These are phyloP conservation scores for Hedychridium roseum DNA, from an alignment of 2,888 invertebrate species.

Conservation along the genomic window DNA sequence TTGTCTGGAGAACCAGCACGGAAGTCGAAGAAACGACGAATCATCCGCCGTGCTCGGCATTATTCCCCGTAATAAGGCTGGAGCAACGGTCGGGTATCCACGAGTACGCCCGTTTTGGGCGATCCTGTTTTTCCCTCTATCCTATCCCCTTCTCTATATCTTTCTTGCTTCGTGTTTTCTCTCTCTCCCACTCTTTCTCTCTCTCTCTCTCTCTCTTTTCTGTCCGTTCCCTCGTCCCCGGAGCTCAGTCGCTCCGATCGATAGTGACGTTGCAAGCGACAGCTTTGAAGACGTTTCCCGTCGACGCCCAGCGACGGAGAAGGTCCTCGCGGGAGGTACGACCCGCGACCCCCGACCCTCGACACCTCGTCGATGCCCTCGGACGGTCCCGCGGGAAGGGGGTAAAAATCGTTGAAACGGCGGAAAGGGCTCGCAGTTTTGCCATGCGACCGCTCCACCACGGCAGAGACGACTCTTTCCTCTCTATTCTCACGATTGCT, in stretches of 20 bases:
- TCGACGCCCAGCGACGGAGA: too few species aligned
- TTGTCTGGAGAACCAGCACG: slow-evolving; percentile 17
- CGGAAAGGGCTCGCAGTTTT: too few species aligned
- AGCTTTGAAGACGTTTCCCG: neutral
- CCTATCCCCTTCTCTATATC: slow-evolving; percentile 16
- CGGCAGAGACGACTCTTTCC: slow-evolving; percentile 32
- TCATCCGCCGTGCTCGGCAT: slow-evolving; percentile 46
- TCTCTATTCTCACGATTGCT: slow-evolving; percentile 55
- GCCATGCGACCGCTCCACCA: too few species aligned
- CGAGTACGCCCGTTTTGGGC: slow-evolving; percentile 55
- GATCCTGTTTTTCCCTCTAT: slow-evolving; percentile 24
- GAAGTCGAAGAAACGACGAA: slow-evolving; percentile 17
- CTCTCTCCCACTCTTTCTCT: slow-evolving; percentile 4
- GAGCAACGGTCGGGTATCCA: slow-evolving; percentile 43
- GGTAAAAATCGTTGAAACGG: slow-evolving; percentile 9
- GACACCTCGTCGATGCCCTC: neutral
- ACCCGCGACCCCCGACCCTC: slow-evolving; percentile 25
- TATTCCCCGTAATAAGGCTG: slow-evolving; percentile 36
- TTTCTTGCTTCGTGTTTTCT: slow-evolving; percentile 11
- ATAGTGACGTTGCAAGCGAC: neutral
- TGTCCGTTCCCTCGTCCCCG: neutral
- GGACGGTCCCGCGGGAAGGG: slow-evolving; percentile 8
- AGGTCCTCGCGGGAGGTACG: slow-evolving; percentile 44
- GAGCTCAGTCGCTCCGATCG: too few species aligned
- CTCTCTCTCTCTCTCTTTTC: neutral